Evolutionary conservation across 1,140 invertebrate genomes (phyloP).

Genomic region (Pachypeltis micranthus): DNA sequence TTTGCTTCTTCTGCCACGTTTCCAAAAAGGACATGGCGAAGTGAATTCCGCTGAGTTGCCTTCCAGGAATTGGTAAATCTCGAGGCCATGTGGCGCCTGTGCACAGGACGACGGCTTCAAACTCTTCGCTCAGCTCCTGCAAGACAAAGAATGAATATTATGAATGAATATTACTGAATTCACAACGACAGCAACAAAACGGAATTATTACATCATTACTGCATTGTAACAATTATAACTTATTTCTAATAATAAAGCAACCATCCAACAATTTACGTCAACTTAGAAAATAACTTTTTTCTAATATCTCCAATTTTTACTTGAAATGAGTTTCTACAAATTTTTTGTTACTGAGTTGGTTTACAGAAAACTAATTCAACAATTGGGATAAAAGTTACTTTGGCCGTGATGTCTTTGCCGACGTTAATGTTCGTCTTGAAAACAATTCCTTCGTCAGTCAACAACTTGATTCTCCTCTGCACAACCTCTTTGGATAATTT

Average conservation of each 20-base stretch:
- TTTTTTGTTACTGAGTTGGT: too few species aligned
- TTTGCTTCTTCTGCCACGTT: constrained; percentile 92
- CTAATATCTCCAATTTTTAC: too few species aligned
- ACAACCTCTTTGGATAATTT: constrained; percentile 90
- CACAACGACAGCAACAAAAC: too few species aligned
- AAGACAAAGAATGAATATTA: constrained; percentile 24
- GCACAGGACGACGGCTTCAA: constrained; percentile 81
- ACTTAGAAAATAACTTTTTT: not conserved
- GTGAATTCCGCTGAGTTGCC: constrained; percentile 81
- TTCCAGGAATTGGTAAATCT: constrained; percentile 74
- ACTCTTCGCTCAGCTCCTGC: constrained; percentile 51
- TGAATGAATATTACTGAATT: constrained; percentile 7
- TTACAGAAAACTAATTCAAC: too few species aligned
- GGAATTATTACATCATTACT: too few species aligned
- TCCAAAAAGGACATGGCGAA: constrained; percentile 97
- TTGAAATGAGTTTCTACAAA: too few species aligned
- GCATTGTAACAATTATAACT: too few species aligned
- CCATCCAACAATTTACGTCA: too few species aligned
- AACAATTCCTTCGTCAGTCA: constrained; percentile 79
- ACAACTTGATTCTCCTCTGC: constrained; percentile 72
- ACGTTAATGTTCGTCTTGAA: constrained; percentile 86
- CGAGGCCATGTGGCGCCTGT: constrained; percentile 93
- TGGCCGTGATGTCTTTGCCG: constrained; percentile 77
- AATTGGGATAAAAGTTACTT: too few species aligned
- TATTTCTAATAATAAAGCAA: too few species aligned